Conservation (phyloP, 2,797 vertebrate species). For the Trachops cirrhosus region DNA sequence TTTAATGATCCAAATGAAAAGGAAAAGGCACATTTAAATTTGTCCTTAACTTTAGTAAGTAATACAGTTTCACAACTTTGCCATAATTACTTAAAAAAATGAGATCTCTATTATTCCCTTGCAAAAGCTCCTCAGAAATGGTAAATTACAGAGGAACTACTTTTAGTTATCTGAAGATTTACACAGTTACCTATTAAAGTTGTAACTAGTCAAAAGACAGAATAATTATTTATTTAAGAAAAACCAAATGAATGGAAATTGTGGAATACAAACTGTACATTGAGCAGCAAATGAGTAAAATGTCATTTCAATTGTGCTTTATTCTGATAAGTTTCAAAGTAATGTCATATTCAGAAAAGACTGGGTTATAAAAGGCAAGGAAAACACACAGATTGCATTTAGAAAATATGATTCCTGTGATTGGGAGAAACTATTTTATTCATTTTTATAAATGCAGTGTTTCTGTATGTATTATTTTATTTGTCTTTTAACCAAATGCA, state of each 20-base stretch:
- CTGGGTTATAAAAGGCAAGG: constrained; percentile 71
- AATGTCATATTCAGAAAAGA: constrained; percentile 54
- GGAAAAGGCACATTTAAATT: constrained; percentile 37
- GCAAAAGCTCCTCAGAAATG: constrained; percentile 35
- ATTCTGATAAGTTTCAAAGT: constrained; percentile 76
- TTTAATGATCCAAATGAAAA: constrained; percentile 70
- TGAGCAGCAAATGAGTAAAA: constrained; percentile 35
- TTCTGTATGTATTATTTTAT: not conserved
- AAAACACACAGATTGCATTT: constrained; percentile 56
- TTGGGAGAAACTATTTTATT: not conserved
- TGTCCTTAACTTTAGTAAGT: constrained; percentile 46
- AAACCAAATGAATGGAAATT: constrained; percentile 74
- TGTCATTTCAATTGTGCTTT: constrained; percentile 66
- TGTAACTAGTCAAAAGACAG: constrained; percentile 62
- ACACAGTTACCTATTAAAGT: not conserved
- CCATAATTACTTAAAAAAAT: not conserved
- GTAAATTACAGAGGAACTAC: constrained; percentile 31
- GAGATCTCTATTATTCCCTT: constrained; percentile 33
- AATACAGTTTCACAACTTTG: constrained; percentile 20
- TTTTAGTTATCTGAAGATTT: constrained; percentile 61
- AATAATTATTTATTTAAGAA: constrained; percentile 71
- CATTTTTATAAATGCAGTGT: constrained; percentile 50
- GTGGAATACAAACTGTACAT: constrained; percentile 60
- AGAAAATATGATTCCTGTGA: constrained; percentile 65
- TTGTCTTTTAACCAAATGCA: constrained; percentile 25